Percentiles rank a stretch among this genome's conserved stretches.
These are phyloP conservation scores for Galeruca laticollis DNA, from an alignment of 2,888 invertebrate genomes.

Conservation along the genomic window DNA sequence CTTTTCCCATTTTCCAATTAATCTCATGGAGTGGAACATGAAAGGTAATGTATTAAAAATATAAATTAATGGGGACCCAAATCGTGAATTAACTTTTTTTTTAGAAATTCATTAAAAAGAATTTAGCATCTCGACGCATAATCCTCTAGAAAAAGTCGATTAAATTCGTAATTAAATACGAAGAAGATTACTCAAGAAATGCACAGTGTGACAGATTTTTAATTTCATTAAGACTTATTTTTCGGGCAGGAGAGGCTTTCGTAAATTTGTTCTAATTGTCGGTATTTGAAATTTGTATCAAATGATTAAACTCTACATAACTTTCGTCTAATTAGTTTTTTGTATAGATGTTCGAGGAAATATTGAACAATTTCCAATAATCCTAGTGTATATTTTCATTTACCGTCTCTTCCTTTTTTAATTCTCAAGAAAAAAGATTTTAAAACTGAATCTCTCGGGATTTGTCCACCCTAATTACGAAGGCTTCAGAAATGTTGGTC, in stretches of 20 bases:
- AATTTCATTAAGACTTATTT: slow-evolving; percentile 58
- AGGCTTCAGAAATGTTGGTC: background rate
- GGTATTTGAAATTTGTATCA: background rate
- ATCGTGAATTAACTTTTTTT: slow-evolving; percentile 39
- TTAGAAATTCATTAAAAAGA: slow-evolving; percentile 47
- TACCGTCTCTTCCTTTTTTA: no score
- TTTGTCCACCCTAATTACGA: background rate
- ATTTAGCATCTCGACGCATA: slow-evolving; percentile 45
- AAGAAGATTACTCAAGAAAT: slow-evolving; percentile 53
- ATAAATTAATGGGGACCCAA: slow-evolving; percentile 25
- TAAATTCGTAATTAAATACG: slow-evolving; percentile 58
- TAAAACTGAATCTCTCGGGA: background rate
- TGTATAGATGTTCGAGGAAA: no score
- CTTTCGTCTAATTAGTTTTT: no score
- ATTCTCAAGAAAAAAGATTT: no score
- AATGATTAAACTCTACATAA: no score
- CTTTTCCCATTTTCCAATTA: background rate
- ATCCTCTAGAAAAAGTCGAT: slow-evolving; percentile 51
- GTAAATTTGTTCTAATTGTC: background rate
- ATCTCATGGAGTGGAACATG: background rate
- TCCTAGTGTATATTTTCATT: no score
- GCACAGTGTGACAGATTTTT: slow-evolving; percentile 54
- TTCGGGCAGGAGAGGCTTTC: slow-evolving; percentile 29
- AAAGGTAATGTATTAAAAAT: slow-evolving; percentile 17
- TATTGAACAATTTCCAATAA: no score